Evolutionary conservation across 2,888 invertebrate genomes (phyloP).

Genomic region (Automeris io): DNA sequence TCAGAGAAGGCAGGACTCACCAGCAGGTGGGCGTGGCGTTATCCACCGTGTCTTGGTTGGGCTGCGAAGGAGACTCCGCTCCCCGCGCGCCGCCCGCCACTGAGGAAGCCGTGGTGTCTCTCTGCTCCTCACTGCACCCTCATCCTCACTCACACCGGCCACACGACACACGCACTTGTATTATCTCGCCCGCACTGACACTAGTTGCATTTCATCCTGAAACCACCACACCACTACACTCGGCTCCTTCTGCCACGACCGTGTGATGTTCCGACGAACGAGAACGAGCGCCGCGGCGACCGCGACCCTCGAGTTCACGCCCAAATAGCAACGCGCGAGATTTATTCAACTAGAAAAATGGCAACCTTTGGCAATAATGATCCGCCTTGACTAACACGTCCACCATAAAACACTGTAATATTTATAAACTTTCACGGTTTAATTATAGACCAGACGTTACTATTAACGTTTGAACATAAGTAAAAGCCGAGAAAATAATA

Average conservation of each 20-base stretch:
- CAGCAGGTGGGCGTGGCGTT: constrained; percentile 73
- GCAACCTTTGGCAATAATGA: constrained; percentile 68
- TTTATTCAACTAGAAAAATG: constrained; percentile 70
- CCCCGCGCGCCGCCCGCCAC: constrained; percentile 74
- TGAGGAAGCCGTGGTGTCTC: constrained; percentile 73
- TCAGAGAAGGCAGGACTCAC: constrained; percentile 38
- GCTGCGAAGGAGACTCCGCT: constrained; percentile 76
- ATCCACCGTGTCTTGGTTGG: constrained; percentile 73
- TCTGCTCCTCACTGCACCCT: constrained; percentile 74
- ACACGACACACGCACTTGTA: constrained; percentile 75
- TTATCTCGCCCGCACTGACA: constrained; percentile 73
- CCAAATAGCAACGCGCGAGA: constrained; percentile 58
- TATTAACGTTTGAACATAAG: constrained; percentile 76
- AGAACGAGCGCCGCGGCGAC: constrained; percentile 20
- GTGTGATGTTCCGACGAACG: neutral
- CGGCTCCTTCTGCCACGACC: constrained; percentile 4
- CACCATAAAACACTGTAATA: constrained; percentile 70
- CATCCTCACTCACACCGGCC: constrained; percentile 72
- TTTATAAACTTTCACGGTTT: constrained; percentile 75
- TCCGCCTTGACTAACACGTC: constrained; percentile 55
- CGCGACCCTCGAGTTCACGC: constrained; percentile 35
- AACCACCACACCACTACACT: constrained; percentile 44
- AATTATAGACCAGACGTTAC: constrained; percentile 76
- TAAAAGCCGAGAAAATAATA: constrained; percentile 77
- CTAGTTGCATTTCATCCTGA: constrained; percentile 69